Evolutionary conservation across 2,888 invertebrate species (phyloP).

Genomic region (Meiosimyza platycephala): DNA sequence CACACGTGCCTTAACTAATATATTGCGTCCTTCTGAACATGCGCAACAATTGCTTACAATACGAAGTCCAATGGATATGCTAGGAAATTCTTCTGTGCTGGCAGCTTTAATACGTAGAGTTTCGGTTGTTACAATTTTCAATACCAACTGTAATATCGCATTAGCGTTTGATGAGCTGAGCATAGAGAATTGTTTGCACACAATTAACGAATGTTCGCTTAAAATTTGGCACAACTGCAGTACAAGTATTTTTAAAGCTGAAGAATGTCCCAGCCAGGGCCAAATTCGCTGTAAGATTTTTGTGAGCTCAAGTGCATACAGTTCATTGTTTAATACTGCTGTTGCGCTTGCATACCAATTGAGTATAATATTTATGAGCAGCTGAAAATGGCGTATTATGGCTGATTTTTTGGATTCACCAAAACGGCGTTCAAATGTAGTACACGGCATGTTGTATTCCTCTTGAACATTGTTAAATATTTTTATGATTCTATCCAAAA

Average conservation of each 20-base stretch:
- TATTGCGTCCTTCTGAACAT: conserved; percentile 62
- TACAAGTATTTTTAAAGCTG: conserved; percentile 52
- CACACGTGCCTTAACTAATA: conserved; percentile 58
- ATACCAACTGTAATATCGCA: conserved; percentile 59
- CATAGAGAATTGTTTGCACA: conserved; percentile 60
- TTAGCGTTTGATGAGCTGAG: conserved; percentile 51
- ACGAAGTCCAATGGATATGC: conserved; percentile 55
- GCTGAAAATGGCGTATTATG: conserved; percentile 56
- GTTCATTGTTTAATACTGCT: conserved; percentile 53
- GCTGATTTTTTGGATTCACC: conserved; percentile 58
- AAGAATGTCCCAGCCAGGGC: conserved; percentile 64
- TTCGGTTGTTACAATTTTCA: conserved; percentile 56
- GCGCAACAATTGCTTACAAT: conserved; percentile 62
- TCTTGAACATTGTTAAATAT: conserved; percentile 57
- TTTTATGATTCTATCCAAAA: conserved; percentile 53
- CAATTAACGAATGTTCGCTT: conserved; percentile 61
- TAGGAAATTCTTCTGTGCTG: conserved; percentile 43
- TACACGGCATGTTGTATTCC: conserved; percentile 53
- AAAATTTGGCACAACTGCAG: conserved; percentile 56
- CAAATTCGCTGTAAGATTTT: conserved; percentile 57
- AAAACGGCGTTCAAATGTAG: conserved; percentile 58
- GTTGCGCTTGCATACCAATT: conserved; percentile 58
- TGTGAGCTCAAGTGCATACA: conserved; percentile 48
- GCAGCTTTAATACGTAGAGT: conserved; percentile 54
- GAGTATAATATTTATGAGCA: conserved; percentile 56